phyloP scores from a whole-genome alignment of 2,888 invertebrate species.

The Nomada hirtipes region DNA sequence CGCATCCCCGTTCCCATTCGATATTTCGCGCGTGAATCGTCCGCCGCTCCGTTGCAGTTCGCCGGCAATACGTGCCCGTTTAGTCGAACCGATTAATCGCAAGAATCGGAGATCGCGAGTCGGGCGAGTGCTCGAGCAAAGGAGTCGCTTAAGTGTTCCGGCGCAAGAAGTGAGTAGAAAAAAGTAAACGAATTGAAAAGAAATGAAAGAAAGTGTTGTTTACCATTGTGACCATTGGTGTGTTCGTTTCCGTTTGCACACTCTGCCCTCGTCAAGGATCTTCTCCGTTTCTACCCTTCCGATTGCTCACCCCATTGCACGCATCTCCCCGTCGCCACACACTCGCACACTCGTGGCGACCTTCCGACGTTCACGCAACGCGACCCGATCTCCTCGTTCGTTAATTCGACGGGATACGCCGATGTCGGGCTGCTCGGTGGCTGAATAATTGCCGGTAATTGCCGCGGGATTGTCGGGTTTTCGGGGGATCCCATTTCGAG shows the following conservation, averaged over 20 bases:
- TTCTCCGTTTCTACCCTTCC: slow-evolving; percentile 4
- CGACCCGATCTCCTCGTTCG: slow-evolving; percentile 19
- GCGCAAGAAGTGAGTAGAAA: slow-evolving; percentile 62
- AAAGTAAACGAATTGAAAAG: neutral
- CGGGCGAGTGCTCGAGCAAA: slow-evolving; percentile 40
- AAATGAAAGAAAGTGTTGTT: slow-evolving; percentile 46
- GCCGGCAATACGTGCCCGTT: slow-evolving; percentile 20
- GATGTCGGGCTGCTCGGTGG: slow-evolving; percentile 3
- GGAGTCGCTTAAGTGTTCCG: slow-evolving; percentile 58
- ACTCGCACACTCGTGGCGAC: slow-evolving; percentile 10
- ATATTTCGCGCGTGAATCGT: slow-evolving; percentile 22
- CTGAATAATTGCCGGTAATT: slow-evolving; percentile 48
- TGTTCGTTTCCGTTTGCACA: slow-evolving; percentile 33
- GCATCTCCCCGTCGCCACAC: neutral
- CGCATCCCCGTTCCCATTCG: neutral
- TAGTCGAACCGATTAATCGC: slow-evolving; percentile 40
- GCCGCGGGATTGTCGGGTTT: slow-evolving; percentile 33
- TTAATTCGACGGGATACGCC: slow-evolving; percentile 3
- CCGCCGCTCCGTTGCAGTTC: neutral
- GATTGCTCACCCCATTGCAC: slow-evolving; percentile 34
- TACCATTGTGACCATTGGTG: slow-evolving; percentile 27
- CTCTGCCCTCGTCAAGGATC: neutral
- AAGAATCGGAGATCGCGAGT: slow-evolving; percentile 37
- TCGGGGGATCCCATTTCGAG: slow-evolving; percentile 7
- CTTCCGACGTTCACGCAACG: slow-evolving; percentile 57